Conservation (phyloP, 2,888 invertebrate genomes). For the Orchesella flavescens region DNA sequence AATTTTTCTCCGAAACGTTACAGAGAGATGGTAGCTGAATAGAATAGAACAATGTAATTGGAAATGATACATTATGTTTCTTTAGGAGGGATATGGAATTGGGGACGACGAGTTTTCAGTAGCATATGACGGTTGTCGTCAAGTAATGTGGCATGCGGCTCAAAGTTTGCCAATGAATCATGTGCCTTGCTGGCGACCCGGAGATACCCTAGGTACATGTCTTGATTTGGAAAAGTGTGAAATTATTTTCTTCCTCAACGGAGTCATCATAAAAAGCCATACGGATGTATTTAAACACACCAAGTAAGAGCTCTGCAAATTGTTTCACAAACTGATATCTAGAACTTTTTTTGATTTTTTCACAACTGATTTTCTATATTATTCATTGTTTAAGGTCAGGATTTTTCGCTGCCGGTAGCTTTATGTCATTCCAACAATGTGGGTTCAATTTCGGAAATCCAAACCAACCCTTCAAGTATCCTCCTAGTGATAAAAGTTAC, state of each 20-base stretch:
- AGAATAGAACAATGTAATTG: not conserved
- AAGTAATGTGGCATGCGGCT: slow-evolving; percentile 91
- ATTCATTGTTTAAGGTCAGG: slow-evolving; percentile 80
- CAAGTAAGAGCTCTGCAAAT: slow-evolving; percentile 77
- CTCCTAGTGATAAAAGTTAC: slow-evolving; percentile 81
- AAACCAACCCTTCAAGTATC: slow-evolving; percentile 84
- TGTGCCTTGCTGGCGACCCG: slow-evolving; percentile 82
- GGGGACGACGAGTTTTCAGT: slow-evolving; percentile 92
- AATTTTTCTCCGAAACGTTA: no score
- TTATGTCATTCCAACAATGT: slow-evolving; percentile 97
- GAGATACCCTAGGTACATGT: slow-evolving; percentile 89
- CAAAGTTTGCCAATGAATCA: slow-evolving; percentile 78
- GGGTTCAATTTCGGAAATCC: slow-evolving; percentile 93
- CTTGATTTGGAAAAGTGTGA: slow-evolving; percentile 84
- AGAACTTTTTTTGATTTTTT: not conserved
- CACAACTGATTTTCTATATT: not conserved
- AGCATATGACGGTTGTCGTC: slow-evolving; percentile 93
- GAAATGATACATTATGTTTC: not conserved
- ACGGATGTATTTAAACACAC: slow-evolving; percentile 85
- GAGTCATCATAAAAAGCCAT: slow-evolving; percentile 81
- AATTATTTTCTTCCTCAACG: slow-evolving; percentile 89
- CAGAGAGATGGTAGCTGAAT: no score
- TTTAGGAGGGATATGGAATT: slow-evolving; percentile 93
- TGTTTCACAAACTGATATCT: not conserved
- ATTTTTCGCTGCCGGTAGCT: slow-evolving; percentile 95